Base-by-base conservation (phyloP, 2,113 vertebrate species). In the Nestor notabilis region DNA sequence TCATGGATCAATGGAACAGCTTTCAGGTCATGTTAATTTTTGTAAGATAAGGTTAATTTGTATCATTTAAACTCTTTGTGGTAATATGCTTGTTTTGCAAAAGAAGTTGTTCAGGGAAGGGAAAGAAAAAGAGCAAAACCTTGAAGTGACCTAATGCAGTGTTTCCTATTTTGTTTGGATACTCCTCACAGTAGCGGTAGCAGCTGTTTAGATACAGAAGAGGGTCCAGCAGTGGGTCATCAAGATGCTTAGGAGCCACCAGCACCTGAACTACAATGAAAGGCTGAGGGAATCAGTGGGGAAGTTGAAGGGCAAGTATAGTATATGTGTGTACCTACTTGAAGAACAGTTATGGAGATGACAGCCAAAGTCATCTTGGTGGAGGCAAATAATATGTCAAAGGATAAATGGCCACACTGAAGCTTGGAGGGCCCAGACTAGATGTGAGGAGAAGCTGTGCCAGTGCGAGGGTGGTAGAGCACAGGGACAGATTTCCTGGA, bases 1-100 rank as follows among this genome's bases (percentile, higher is more conserved):
- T 68, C 20, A 69, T 37, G 33, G 61, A 85, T 91, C 89, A 90
- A 29, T 90, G 56, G 53, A 74, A 88, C 49, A 83, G 49, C 37
- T 93, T 93, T 85, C 63, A 65, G 41, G 49, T 77, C 68, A 35
- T 46, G 39, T 65, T 86, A 77, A 61, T 86, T 97, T 93, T 90
- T 83, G 10, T 76, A 74, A 83, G 79, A 56, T 29, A 85, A 86
- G 16, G 71, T 83, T 93, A 56, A 90, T 80, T 90, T 76, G 66
- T 69, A 70, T 41, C 35, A 72, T 15, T 86, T n/a, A 9, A 72
- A 23, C 53, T 58, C 41, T 87, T 77, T 88, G 66, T 58, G 28
- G 9, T n/a, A 69, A 61, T 65, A 41, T 60, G n/a, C 24, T 92
- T 76, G 18, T 72, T 93, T 79, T 91, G 61, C 43, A 79, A 56